These are phyloP conservation scores for Yponomeuta evonymella DNA, from an alignment of 2,888 invertebrate genomes.

Conservation along the genomic window DNA sequence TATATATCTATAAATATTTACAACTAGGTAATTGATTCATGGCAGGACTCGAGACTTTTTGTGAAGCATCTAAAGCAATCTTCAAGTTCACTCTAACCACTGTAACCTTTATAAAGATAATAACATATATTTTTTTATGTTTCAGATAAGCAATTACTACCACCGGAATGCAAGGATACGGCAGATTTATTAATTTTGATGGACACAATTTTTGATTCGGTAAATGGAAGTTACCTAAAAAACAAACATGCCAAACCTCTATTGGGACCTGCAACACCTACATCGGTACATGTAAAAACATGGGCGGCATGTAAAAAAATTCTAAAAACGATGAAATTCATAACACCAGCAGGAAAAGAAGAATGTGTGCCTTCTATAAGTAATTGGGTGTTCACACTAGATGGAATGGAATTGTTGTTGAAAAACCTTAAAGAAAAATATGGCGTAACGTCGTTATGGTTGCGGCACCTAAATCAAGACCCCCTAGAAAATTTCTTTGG, in stretches of 20 bases:
- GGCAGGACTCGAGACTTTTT: too few species aligned
- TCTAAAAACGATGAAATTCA: conserved; percentile 22
- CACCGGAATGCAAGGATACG: conserved; percentile 1
- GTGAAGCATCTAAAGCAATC: too few species aligned
- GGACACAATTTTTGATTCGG: not conserved
- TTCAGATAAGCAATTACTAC: conserved; percentile 12
- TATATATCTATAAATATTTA: not conserved
- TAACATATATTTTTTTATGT: not conserved
- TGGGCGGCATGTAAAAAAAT: not conserved
- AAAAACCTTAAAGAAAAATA: conserved; percentile 18
- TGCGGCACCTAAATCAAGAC: conserved; percentile 30
- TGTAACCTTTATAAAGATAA: too few species aligned
- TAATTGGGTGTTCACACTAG: conserved; percentile 23
- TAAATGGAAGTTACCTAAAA: not conserved
- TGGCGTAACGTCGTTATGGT: conserved; percentile 25
- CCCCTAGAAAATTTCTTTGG: conserved; percentile 30
- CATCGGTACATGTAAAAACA: not conserved
- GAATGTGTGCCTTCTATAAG: conserved; percentile 22
- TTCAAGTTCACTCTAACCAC: too few species aligned
- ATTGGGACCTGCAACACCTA: conserved; percentile 1
- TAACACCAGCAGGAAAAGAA: conserved; percentile 12
- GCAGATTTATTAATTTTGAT: not conserved
- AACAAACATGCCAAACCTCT: not conserved
- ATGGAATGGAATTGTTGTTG: conserved; percentile 14
- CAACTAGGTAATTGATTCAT: not conserved